Conservation (phyloP, 35 echinoderm and acorn worm genomes). For the Ophioderma brevispina region DNA sequence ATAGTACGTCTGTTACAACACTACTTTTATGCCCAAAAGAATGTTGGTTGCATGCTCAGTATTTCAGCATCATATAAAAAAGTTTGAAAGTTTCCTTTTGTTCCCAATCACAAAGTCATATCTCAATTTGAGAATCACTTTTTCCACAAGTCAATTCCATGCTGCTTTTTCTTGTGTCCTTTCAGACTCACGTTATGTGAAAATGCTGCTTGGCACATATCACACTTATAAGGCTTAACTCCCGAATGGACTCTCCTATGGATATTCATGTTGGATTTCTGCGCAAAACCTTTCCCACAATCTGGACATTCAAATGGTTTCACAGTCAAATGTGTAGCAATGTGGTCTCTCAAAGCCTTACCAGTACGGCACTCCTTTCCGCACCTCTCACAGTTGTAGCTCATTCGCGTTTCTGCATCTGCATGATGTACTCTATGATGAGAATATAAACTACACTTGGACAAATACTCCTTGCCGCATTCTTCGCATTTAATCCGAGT, state of each 20-base stretch:
- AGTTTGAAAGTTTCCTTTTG: no score
- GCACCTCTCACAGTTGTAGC: constrained; percentile 64
- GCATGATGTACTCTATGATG: not conserved
- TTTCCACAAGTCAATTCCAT: constrained; percentile 83
- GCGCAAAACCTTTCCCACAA: constrained; percentile 76
- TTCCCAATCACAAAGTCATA: no score
- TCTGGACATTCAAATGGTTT: constrained; percentile 73
- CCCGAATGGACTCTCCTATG: constrained; percentile 82
- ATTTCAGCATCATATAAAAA: no score
- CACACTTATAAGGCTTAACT: constrained; percentile 79
- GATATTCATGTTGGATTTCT: constrained; percentile 61
- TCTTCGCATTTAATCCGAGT: not conserved
- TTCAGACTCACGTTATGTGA: constrained; percentile 93
- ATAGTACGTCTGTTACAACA: no score
- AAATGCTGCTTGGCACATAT: constrained; percentile 76
- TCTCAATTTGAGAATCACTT: not conserved
- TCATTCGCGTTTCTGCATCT: not conserved
- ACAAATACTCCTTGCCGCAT: not conserved
- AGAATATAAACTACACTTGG: not conserved
- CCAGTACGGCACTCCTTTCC: constrained; percentile 65
- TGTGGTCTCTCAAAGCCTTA: constrained; percentile 38
- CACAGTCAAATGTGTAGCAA: constrained; percentile 52
- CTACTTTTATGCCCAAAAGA: no score
- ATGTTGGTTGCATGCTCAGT: no score
- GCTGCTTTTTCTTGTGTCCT: constrained; percentile 76